Conservation (phyloP, 1,140 invertebrate species). For the Drosophila tani region DNA sequence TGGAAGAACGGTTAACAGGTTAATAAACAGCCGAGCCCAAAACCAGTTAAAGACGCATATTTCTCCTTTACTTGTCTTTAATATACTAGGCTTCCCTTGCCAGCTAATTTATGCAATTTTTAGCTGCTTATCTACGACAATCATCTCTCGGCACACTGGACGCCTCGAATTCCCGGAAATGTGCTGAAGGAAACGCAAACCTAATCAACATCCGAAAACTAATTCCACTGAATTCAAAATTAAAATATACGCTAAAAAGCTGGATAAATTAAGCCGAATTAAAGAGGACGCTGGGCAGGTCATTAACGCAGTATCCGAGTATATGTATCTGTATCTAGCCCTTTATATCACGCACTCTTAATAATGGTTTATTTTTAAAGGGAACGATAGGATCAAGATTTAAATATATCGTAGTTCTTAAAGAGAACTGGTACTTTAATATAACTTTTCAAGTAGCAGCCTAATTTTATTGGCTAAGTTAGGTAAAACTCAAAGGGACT, state of each 20-base stretch:
- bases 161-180: conserved; percentile 11
- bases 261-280: neutral
- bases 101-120: conserved; percentile 42
- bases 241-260: neutral
- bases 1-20: conserved; percentile 44
- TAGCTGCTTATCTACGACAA: conserved; percentile 15
- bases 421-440: too few relatives aligned
- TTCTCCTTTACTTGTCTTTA: conserved; percentile 35
- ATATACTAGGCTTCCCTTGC: conserved; percentile 38
- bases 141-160: conserved; percentile 5
- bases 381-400: too few relatives aligned
- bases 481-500: neutral
- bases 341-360: too few relatives aligned
- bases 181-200: conserved; percentile 19
- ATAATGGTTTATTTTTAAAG: too few relatives aligned
- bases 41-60: conserved; percentile 39
- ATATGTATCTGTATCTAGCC: too few relatives aligned
- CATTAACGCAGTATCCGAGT: neutral
- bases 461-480: neutral
- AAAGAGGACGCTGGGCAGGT: neutral
- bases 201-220: conserved; percentile 28
- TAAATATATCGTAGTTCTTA: too few relatives aligned
- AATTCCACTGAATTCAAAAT: conserved; percentile 3
- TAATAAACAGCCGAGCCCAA: conserved; percentile 37
- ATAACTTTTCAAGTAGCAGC: too few relatives aligned